These are phyloP conservation scores for Ptychoptera albimana DNA, from an alignment of 2,888 invertebrate genomes.

Conservation along the genomic window DNA sequence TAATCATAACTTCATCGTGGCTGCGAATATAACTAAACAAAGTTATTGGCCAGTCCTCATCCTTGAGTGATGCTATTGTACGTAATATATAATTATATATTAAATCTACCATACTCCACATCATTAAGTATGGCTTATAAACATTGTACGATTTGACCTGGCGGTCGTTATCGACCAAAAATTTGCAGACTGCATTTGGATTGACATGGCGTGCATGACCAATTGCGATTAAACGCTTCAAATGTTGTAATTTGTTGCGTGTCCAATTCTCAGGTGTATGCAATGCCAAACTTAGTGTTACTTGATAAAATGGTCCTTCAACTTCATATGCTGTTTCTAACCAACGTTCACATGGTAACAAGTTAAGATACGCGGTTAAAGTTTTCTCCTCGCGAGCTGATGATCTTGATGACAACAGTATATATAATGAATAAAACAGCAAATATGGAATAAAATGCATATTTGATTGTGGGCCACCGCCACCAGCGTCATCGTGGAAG, in stretches of 20 bases:
- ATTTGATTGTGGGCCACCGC: slow-evolving; percentile 92
- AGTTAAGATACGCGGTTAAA: slow-evolving; percentile 54
- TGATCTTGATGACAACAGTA: slow-evolving; percentile 74
- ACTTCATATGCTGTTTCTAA: slow-evolving; percentile 76
- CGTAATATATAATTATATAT: slow-evolving; percentile 77
- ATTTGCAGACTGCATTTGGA: slow-evolving; percentile 30
- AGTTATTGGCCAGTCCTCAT: slow-evolving; percentile 78
- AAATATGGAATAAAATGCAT: slow-evolving; percentile 93
- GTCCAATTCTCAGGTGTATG: slow-evolving; percentile 68
- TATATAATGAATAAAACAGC: slow-evolving; percentile 86
- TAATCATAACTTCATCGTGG: slow-evolving; percentile 81
- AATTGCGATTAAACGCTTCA: slow-evolving; percentile 58
- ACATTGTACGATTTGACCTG: slow-evolving; percentile 52
- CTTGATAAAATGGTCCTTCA: slow-evolving; percentile 84
- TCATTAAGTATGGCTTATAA: slow-evolving; percentile 74
- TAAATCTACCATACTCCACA: slow-evolving; percentile 71
- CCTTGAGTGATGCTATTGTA: slow-evolving; percentile 56
- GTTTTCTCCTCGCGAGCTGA: slow-evolving; percentile 64
- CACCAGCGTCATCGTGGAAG: slow-evolving; percentile 96
- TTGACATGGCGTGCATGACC: slow-evolving; percentile 67
- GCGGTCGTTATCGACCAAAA: slow-evolving; percentile 35
- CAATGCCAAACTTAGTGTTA: slow-evolving; percentile 63
- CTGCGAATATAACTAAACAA: slow-evolving; percentile 87
- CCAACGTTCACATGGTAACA: slow-evolving; percentile 43
- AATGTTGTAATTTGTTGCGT: slow-evolving; percentile 47